Evolutionary conservation across 1,140 invertebrate species (phyloP), one percentile per base, ranked within the genome.

Genomic region (Paramacrobiotus metropolitanus): DNA sequence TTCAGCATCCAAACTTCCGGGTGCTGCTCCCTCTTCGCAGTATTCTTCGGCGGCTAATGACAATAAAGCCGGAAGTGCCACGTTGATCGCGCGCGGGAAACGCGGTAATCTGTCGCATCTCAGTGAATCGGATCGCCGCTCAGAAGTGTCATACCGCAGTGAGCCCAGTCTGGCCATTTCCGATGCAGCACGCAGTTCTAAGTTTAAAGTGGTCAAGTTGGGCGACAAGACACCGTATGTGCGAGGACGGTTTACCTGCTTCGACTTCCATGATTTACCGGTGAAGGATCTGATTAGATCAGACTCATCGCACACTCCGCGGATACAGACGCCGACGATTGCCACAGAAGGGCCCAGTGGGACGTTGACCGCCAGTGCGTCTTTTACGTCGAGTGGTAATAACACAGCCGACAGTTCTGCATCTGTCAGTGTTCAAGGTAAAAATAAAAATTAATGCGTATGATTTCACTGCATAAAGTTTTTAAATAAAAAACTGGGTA

Each of bases 141-240:
- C 48, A 15, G 48, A 55, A 24, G 9, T 55, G 15, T 55, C 48
- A 4, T 55, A 24, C 24, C 48, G 48, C 24, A 55, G 48, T 55
- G 48, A 55, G 24, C n/a, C n/a, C 9, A 40, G 34, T 40, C 34
- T 40, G 34, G 15, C 48, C 48, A 55, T 55, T 24, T 20, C 15
- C 24, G 48, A 9, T 9, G 24, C 48, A 4, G 48, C 15, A 15
- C 15, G 15, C 15, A 28, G 48, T 28, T 55, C 48, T 15, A 15
- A 24, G 15, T 55, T 55, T 24, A 55, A 55, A 24, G 48, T 55
- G 24, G 48, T 55, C 48, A 55, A 55, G 48, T 24, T 55, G 15
- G 48, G 48, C 48, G 48, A 55, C 24, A 55, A 55, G 48, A 55
- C 28, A 20, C 48, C 48, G 15, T 55, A 55, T 28, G 48, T 55